Conservation (phyloP, 2,113 vertebrate genomes). For the Rhineura floridana region DNA sequence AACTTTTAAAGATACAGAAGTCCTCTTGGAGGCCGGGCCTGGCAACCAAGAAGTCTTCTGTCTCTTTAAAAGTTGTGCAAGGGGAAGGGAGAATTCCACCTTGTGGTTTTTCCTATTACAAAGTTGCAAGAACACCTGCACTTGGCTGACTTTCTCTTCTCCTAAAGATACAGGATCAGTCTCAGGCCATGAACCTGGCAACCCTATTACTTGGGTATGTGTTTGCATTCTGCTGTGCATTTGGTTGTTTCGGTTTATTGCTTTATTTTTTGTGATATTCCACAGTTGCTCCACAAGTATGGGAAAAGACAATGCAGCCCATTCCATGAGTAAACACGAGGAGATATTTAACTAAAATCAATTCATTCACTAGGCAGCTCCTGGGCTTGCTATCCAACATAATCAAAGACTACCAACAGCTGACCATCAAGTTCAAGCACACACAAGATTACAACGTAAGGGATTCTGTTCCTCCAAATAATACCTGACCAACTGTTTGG, state of each 20-base stretch:
- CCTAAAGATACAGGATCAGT: no score
- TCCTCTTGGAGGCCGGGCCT: no score
- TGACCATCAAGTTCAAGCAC: slow-evolving; percentile 44
- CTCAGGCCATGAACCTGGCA: no score
- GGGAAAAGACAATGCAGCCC: not conserved
- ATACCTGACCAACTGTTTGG: slow-evolving; percentile 65
- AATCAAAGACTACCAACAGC: slow-evolving; percentile 62
- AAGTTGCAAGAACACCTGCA: no score
- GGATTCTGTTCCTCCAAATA: slow-evolving; percentile 16
- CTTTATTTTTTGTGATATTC: not conserved
- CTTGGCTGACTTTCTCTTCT: no score
- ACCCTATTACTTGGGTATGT: not conserved
- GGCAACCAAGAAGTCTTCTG: no score
- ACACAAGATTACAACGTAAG: accelerated
- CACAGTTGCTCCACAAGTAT: slow-evolving; percentile 3
- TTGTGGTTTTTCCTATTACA: no score
- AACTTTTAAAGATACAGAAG: no score
- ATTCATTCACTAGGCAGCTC: not conserved
- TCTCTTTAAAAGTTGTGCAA: no score
- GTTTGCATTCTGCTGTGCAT: slow-evolving; percentile 31
- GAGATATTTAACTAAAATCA: not conserved
- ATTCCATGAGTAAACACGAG: not conserved
- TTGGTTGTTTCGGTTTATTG: slow-evolving; percentile 26
- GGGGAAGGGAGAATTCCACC: no score
- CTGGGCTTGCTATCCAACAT: not conserved